These are phyloP conservation scores for Strix aluco DNA, from an alignment of 2,113 vertebrate genomes.

Conservation along the genomic window DNA sequence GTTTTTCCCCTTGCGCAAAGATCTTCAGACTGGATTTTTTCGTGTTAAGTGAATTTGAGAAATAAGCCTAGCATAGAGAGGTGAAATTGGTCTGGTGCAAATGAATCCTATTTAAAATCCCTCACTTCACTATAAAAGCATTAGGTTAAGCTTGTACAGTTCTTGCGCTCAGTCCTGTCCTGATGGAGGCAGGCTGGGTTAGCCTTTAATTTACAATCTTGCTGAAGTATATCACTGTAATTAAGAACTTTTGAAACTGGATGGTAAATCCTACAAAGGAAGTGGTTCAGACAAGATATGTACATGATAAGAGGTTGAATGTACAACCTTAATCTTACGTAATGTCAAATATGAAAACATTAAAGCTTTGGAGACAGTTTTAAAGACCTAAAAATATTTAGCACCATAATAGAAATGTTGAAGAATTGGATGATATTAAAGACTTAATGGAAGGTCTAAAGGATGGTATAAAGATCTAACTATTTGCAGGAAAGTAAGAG, in stretches of 20 bases:
- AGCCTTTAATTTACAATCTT: not conserved
- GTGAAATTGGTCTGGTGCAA: not conserved
- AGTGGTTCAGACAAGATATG: fast-evolving
- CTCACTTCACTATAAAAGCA: not conserved
- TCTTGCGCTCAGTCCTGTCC: not conserved
- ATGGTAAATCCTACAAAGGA: not conserved
- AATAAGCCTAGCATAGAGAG: not conserved
- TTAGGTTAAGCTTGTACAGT: not conserved
- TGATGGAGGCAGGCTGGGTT: not conserved
- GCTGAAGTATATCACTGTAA: not conserved
- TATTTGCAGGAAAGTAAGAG: not conserved
- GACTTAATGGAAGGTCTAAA: not conserved
- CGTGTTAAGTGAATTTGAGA: not conserved
- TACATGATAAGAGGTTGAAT: not conserved
- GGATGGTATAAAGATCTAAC: not conserved
- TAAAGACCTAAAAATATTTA: not conserved
- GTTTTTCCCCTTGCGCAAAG: not conserved
- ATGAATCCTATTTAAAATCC: not conserved
- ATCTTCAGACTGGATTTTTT: not conserved
- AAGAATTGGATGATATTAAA: not conserved
- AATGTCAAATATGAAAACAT: not conserved
- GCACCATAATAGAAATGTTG: not conserved
- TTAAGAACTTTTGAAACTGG: not conserved
- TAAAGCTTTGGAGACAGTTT: not conserved
- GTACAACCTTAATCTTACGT: not conserved